Conservation (phyloP, 2,888 invertebrate species). For the Acronicta aceris region DNA sequence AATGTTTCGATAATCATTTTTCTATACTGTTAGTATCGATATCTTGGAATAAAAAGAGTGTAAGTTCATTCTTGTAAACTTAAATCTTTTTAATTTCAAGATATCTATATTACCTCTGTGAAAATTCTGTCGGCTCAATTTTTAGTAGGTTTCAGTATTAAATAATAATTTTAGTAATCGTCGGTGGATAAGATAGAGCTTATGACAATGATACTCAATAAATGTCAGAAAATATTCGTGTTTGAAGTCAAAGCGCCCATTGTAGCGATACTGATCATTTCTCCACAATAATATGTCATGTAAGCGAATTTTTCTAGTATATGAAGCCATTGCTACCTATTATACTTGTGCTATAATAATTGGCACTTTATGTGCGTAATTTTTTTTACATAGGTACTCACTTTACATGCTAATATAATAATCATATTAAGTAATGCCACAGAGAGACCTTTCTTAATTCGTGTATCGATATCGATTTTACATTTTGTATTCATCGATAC, state of each 20-base stretch:
- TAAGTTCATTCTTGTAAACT: neutral
- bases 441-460: constrained; percentile 6
- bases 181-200: constrained; percentile 20
- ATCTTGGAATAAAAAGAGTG: neutral
- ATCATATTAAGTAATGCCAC: constrained; percentile 33
- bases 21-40: constrained; percentile 14
- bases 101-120: constrained; percentile 2
- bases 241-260: constrained; percentile 15
- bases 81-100: neutral
- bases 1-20: constrained; percentile 20
- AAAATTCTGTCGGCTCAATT: neutral
- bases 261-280: constrained; percentile 33
- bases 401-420: constrained; percentile 31
- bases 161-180: constrained; percentile 9
- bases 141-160: neutral
- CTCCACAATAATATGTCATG: constrained; percentile 7
- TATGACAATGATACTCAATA: constrained; percentile 17
- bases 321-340: constrained; percentile 43
- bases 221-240: constrained; percentile 28
- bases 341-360: constrained; percentile 43
- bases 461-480: neutral
- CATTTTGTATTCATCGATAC: neutral
- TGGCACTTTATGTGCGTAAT: constrained; percentile 53
- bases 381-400: constrained; percentile 20
- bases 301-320: constrained; percentile 22